phyloP scores from a whole-genome alignment of 2,113 vertebrate genomes.

The Todiramphus saurophagus region DNA sequence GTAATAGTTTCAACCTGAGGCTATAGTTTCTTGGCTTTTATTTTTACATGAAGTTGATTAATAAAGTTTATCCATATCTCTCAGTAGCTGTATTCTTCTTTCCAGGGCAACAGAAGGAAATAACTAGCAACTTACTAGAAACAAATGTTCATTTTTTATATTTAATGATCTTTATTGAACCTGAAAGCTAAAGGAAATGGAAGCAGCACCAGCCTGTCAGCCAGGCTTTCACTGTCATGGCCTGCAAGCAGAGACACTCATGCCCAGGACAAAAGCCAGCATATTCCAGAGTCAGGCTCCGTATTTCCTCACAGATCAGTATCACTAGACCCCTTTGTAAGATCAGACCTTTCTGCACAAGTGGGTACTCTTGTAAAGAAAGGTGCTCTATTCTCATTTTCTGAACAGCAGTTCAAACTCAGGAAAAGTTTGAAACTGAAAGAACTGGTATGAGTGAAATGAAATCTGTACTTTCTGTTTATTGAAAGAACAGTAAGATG shows the following conservation, averaged over 20 bases:
- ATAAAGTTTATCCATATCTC: background rate
- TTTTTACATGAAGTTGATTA: background rate
- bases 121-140: constrained; percentile 38
- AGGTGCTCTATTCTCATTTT: background rate
- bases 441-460: background rate
- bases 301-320: background rate
- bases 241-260: background rate
- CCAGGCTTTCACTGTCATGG: background rate
- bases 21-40: background rate
- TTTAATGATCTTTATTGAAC: constrained; percentile 2
- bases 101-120: background rate
- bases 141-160: constrained; percentile 6
- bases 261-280: background rate
- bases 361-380: background rate
- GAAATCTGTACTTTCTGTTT: background rate
- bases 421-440: background rate
- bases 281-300: background rate
- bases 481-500: background rate
- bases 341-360: background rate
- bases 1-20: background rate
- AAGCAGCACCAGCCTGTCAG: background rate
- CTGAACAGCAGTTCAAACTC: background rate
- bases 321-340: background rate
- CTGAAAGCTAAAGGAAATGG: background rate
- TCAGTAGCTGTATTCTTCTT: background rate